Evolutionary conservation across 2,797 vertebrate genomes (phyloP).

Genomic region (Pipistrellus pipistrellus): DNA sequence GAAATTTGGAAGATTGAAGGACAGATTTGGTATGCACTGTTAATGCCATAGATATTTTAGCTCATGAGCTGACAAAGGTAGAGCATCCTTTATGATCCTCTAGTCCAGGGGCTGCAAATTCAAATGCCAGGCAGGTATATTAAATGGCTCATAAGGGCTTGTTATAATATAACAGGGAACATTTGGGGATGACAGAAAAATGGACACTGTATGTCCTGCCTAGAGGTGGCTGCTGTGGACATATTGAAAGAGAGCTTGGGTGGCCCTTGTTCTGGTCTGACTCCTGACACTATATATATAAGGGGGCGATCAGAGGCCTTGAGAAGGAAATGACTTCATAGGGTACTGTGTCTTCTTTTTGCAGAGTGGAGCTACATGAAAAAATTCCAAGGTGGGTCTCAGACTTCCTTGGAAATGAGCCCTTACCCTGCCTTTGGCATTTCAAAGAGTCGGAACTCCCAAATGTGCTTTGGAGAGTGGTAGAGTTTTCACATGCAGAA

Average conservation of each 20-base stretch:
- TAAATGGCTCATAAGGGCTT: not conserved
- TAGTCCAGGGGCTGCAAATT: not conserved
- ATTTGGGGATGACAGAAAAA: not conserved
- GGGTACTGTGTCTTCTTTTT: not conserved
- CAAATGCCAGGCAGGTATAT: not conserved
- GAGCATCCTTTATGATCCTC: not conserved
- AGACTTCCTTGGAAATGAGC: not conserved
- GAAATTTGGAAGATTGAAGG: not conserved
- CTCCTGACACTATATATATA: not conserved
- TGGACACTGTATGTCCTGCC: not conserved
- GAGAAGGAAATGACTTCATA: constrained; percentile 18
- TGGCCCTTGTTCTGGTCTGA: not conserved
- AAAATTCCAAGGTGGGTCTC: not conserved
- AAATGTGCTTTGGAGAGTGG: not conserved
- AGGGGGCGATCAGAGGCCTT: not conserved
- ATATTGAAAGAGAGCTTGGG: not conserved
- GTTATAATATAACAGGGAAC: not conserved
- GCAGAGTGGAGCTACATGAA: not conserved
- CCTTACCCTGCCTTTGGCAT: not conserved
- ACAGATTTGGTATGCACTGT: not conserved
- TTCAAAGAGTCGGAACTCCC: not conserved
- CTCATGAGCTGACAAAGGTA: not conserved
- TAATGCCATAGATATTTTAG: not conserved
- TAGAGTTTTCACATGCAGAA: not conserved
- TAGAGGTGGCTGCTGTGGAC: not conserved